A percentile compares a stretch with the other conserved stretches of the same genome.
phyloP scores from a whole-genome alignment of 1,140 invertebrate genomes.

The Pollicipes pollicipes region DNA sequence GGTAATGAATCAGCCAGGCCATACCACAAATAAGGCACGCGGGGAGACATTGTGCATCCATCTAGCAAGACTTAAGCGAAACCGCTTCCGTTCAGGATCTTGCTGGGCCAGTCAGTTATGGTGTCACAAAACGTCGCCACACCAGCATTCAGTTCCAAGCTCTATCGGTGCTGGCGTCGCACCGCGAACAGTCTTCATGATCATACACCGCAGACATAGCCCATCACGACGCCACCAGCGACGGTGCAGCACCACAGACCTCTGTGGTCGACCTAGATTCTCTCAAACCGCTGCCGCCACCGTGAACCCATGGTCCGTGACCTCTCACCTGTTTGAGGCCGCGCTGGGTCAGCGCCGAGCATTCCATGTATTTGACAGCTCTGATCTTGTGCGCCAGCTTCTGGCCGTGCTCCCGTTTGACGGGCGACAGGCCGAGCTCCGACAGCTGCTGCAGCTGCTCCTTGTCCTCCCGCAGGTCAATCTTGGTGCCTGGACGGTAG shows the following conservation, averaged over 20 bases:
- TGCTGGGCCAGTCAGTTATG: neutral
- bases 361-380: constrained; percentile 96
- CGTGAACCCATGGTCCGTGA: too few relatives aligned
- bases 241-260: too few relatives aligned
- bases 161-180: neutral
- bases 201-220: too few relatives aligned
- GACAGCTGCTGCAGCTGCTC: constrained; percentile 74
- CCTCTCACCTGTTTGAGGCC: constrained; percentile 72
- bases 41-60: neutral
- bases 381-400: constrained; percentile 91
- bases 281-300: too few relatives aligned
- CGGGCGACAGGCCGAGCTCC: constrained; percentile 80
- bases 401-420: constrained; percentile 87
- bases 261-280: too few relatives aligned
- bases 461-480: constrained; percentile 84
- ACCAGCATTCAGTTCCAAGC: neutral
- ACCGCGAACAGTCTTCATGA: neutral
- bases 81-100: neutral
- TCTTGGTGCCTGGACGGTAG: constrained; percentile 76
- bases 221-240: too few relatives aligned
- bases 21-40: too few relatives aligned
- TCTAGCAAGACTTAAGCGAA: neutral
- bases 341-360: constrained; percentile 92
- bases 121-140: neutral
- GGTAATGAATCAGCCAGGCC: too few relatives aligned